Base-by-base conservation (phyloP, 1,140 invertebrate species). In the Calliphora vicina region DNA sequence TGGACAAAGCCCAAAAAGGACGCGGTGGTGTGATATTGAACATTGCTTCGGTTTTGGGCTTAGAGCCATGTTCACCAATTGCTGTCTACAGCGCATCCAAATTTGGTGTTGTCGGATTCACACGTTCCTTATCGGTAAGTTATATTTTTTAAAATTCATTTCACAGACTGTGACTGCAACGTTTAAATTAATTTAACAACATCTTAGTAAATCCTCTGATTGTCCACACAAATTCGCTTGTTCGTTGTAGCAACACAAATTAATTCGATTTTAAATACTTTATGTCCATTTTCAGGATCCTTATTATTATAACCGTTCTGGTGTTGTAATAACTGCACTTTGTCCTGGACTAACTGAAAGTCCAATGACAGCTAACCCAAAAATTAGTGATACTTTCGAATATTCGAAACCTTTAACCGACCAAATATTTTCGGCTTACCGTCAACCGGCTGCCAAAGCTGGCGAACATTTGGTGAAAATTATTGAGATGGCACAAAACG, bases 11-110 rank as follows among this genome's bases (percentile, higher is more conserved):
- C 45, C 92, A 92, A 83, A 92, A 91, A n/a, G 93, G 93, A 0
- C 91, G 91, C 15, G 94, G 94, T 76, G 94, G 93, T 26, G 92
- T 93, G 3, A 92, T 95, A 45, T 92, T 94, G 15, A 95, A 95
- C 84, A 88, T 94, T 29, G 92, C 93, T 15, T 94, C 94, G 4
- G 92, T 94, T 0, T 71, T 83, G 13, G 84, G 84, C 35, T 43
- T 84, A 23, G 84, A 84, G 42, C 82, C 84, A 10, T 29, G 42
- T 45, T 42, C 78, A n/a, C 78, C 82, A 13, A 42, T 74, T 17
- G 84, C 84, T 13, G 82, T 83, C 3, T 84, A 84, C 50, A 61
- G 43, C 17, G 84, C 84, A n/a, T 83, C 84, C 15, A 84, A 84
- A 82, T 82, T 76, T 57, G 84, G 84, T 76, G 84, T 83, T 43